phyloP scores from a whole-genome alignment of 1,140 invertebrate genomes.

The Chymomyza costata region DNA sequence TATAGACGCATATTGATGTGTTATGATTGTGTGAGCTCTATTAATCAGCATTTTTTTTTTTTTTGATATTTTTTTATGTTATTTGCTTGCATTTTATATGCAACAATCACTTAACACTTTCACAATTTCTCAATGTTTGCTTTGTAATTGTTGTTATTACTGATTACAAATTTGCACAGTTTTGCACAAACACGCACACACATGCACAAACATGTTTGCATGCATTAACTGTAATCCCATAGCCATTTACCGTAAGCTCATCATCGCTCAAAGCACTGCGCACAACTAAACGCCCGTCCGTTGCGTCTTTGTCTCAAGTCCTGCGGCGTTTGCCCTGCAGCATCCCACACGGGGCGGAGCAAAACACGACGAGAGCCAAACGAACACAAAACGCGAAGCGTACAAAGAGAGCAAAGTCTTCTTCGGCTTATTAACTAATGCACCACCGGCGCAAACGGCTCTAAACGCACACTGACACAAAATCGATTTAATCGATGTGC shows the following conservation, averaged over 20 bases:
- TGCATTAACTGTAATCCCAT: slow-evolving; percentile 35
- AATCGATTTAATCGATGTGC: slow-evolving; percentile 8
- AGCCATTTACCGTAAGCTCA: slow-evolving; percentile 43
- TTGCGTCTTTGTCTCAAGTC: slow-evolving; percentile 35
- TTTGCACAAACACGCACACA: slow-evolving; percentile 18
- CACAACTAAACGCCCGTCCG: slow-evolving; percentile 44
- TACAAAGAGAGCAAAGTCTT: slow-evolving; percentile 13
- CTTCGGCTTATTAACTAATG: too few species aligned
- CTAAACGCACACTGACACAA: slow-evolving; percentile 16
- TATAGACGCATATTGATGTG: slow-evolving; percentile 29
- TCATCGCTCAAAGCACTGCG: slow-evolving; percentile 57
- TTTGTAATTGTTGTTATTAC: too few species aligned
- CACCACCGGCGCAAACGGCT: slow-evolving; percentile 22
- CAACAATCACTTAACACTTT: too few species aligned
- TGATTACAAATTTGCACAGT: not conserved
- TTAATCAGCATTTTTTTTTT: too few species aligned
- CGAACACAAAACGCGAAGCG: slow-evolving; percentile 5
- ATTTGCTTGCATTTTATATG: too few species aligned
- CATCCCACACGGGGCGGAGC: slow-evolving; percentile 60
- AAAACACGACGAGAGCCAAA: slow-evolving; percentile 42
- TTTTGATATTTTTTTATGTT: too few species aligned
- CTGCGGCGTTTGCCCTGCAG: slow-evolving; percentile 65
- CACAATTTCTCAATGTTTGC: too few species aligned
- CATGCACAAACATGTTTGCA: not conserved
- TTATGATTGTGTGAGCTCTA: slow-evolving; percentile 27